A percentile compares a stretch with the other conserved stretches of the same genome.
These are phyloP conservation scores for Pogonomyrmex barbatus DNA, from an alignment of 1,140 invertebrate species.

Conservation along the genomic window DNA sequence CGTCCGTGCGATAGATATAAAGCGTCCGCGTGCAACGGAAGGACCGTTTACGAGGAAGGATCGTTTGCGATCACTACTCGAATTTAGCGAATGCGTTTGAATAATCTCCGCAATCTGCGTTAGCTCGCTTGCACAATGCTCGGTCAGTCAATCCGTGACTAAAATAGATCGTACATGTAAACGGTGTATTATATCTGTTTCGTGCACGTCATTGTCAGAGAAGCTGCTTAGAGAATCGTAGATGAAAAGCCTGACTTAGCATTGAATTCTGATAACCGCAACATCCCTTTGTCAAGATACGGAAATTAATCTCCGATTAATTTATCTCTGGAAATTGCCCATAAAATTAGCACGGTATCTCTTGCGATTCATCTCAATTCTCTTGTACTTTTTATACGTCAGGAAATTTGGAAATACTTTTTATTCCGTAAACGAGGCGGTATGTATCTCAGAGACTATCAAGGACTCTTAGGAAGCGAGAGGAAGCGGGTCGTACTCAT, in stretches of 20 bases:
- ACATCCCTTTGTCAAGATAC: neutral
- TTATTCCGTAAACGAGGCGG: neutral
- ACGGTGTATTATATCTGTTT: conserved; percentile 39
- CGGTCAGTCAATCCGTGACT: conserved; percentile 39
- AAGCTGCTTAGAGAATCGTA: conserved; percentile 18
- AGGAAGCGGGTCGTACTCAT: neutral
- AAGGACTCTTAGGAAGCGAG: neutral
- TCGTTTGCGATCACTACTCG: conserved; percentile 39
- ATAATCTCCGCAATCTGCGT: conserved; percentile 50
- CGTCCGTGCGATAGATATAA: conserved; percentile 39
- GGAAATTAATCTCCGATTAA: neutral
- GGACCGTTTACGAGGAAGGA: conserved; percentile 55
- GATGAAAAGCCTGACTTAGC: conserved; percentile 1
- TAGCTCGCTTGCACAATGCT: conserved; percentile 36
- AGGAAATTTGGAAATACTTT: neutral
- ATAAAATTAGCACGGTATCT: neutral
- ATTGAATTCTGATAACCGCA: neutral
- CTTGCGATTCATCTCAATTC: neutral
- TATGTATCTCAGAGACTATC: neutral
- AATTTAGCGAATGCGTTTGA: conserved; percentile 56
- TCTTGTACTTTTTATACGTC: neutral
- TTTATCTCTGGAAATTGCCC: neutral
- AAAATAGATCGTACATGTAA: conserved; percentile 52
- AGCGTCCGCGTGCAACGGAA: conserved; percentile 54
- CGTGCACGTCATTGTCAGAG: conserved; percentile 41